These are phyloP conservation scores for Allobates femoralis DNA, from an alignment of 2,797 vertebrate species.

Conservation along the genomic window DNA sequence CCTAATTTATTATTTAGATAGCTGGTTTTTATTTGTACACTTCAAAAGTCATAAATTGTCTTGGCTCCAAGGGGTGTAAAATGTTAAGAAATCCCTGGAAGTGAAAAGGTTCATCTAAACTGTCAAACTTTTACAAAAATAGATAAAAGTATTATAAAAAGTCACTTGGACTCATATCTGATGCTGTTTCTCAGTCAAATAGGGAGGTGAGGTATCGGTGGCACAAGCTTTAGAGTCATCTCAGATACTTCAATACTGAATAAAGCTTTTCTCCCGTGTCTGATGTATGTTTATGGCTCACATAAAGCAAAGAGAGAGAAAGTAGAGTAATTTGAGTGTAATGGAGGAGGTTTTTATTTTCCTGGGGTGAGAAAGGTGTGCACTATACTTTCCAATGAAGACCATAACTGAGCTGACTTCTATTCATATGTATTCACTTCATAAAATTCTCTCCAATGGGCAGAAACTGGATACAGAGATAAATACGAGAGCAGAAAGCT, in stretches of 20 bases:
- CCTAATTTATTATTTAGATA: too few species aligned
- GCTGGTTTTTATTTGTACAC: too few species aligned
- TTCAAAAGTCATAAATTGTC: too few species aligned
- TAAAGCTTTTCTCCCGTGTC: not conserved
- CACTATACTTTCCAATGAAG: not conserved
- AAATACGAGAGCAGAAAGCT: not conserved
- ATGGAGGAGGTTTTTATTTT: not conserved
- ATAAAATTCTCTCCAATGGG: slow-evolving; percentile 5
- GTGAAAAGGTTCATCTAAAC: not conserved
- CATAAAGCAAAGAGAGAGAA: not conserved
- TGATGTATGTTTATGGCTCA: not conserved
- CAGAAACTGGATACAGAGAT: not conserved
- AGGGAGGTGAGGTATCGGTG: not conserved
- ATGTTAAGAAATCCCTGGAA: too few species aligned
- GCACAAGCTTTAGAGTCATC: not conserved
- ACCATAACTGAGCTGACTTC: not conserved
- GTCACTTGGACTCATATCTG: not conserved
- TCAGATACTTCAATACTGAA: not conserved
- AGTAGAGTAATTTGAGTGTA: not conserved
- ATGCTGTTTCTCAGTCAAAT: not conserved
- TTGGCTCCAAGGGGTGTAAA: too few species aligned
- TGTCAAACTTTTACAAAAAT: not conserved
- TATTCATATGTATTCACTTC: slow-evolving; percentile 2
- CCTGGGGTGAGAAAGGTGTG: not conserved
- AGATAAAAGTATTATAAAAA: not conserved